Evolutionary conservation across 2,888 invertebrate genomes (phyloP).

Genomic region (Tenthredo distinguenda): DNA sequence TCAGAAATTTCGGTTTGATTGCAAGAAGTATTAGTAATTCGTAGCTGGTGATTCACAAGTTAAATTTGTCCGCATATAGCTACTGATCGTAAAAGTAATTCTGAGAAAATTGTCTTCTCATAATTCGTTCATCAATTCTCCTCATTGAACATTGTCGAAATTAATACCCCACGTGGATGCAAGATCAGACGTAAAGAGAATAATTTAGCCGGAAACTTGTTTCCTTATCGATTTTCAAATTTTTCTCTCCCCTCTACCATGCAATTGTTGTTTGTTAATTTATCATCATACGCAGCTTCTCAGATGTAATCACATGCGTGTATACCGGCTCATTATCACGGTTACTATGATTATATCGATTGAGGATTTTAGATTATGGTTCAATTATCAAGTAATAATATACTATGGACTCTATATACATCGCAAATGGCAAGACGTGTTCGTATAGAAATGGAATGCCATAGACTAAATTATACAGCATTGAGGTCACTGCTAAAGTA

Average conservation of each 20-base stretch:
- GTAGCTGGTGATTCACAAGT: not conserved
- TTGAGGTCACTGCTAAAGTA: not conserved
- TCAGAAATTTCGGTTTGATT: not conserved
- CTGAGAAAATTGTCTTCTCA: not conserved
- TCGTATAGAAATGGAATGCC: not conserved
- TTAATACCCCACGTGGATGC: not conserved
- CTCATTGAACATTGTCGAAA: not conserved
- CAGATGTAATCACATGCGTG: not conserved
- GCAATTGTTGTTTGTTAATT: not conserved
- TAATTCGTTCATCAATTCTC: not conserved
- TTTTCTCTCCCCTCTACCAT: not conserved
- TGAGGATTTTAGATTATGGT: not conserved
- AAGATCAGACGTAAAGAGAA: not conserved
- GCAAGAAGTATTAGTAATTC: not conserved
- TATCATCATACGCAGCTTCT: not conserved
- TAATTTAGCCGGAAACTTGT: not conserved
- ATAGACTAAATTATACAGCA: not conserved
- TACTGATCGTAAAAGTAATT: not conserved
- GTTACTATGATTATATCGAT: not conserved
- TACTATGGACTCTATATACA: not conserved
- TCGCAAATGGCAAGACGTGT: no score
- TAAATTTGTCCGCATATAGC: not conserved
- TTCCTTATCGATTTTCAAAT: not conserved
- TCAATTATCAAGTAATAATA: not conserved
- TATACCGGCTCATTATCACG: not conserved